phyloP scores from a whole-genome alignment of 2,888 invertebrate genomes.

The Abscondita cerata region DNA sequence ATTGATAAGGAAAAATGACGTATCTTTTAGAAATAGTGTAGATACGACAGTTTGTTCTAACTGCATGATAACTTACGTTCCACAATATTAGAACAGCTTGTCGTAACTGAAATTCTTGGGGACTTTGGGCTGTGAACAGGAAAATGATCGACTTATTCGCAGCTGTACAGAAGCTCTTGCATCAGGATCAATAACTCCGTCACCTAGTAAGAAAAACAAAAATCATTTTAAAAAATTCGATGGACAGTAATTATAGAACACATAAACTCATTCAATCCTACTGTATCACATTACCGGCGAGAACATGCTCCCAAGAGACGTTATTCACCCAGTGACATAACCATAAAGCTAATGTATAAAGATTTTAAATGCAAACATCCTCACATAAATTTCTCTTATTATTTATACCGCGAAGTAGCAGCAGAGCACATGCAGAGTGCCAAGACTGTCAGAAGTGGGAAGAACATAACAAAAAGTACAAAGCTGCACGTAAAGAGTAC shows the following conservation, averaged over 20 bases:
- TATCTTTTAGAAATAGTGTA: too few species aligned
- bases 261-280: conserved; percentile 27
- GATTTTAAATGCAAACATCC: conserved; percentile 27
- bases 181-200: too few species aligned
- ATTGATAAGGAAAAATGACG: too few species aligned
- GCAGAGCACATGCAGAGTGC: neutral
- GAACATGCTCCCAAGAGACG: conserved; percentile 29
- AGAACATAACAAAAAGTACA: conserved; percentile 8
- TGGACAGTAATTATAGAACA: conserved; percentile 16
- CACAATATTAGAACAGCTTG: too few species aligned
- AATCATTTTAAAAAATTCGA: conserved; percentile 21
- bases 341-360: conserved; percentile 12
- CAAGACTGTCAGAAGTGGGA: too few species aligned
- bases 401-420: conserved; percentile 18
- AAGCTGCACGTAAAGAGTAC: conserved; percentile 1
- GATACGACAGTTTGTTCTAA: too few species aligned
- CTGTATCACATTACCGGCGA: conserved; percentile 29
- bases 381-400: conserved; percentile 21
- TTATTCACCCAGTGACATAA: conserved; percentile 30
- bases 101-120: too few species aligned
- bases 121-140: neutral
- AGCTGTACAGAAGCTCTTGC: too few species aligned
- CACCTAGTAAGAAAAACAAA: too few species aligned
- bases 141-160: conserved; percentile 14
- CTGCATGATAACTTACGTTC: too few species aligned